phyloP scores from a whole-genome alignment of 2,888 invertebrate genomes.

The Tetramorium bicarinatum region DNA sequence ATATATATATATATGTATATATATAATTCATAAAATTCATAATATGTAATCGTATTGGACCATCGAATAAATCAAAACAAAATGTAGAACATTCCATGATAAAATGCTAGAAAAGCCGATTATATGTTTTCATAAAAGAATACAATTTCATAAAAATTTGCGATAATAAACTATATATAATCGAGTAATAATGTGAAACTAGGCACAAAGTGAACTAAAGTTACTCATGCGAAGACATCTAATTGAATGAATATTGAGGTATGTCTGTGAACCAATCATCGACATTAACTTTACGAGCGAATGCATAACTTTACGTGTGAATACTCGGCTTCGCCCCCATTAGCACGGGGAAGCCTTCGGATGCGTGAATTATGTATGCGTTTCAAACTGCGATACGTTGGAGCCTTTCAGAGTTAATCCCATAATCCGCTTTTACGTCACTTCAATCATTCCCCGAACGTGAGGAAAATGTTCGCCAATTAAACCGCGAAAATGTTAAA shows the following conservation, averaged over 20 bases:
- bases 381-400: constrained; percentile 58
- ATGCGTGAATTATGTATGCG: constrained; percentile 67
- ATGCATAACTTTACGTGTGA: constrained; percentile 60
- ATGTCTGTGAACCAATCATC: constrained; percentile 51
- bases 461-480: background rate
- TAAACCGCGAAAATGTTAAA: constrained; percentile 17
- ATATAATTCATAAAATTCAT: background rate
- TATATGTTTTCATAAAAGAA: background rate
- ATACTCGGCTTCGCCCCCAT: constrained; percentile 59
- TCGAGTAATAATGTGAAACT: background rate
- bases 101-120: background rate
- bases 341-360: constrained; percentile 57
- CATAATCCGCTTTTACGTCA: constrained; percentile 22
- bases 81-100: background rate
- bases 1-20: no score
- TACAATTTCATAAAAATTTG: background rate
- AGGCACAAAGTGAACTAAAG: background rate
- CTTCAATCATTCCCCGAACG: background rate
- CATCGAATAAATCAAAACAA: background rate
- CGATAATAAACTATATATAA: background rate
- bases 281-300: constrained; percentile 56
- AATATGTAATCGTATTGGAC: background rate
- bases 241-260: constrained; percentile 38
- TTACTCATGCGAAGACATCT: background rate
- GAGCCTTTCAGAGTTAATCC: constrained; percentile 36